phyloP scores from a whole-genome alignment of 2,113 vertebrate species.

The Thryonomys swinderianus region DNA sequence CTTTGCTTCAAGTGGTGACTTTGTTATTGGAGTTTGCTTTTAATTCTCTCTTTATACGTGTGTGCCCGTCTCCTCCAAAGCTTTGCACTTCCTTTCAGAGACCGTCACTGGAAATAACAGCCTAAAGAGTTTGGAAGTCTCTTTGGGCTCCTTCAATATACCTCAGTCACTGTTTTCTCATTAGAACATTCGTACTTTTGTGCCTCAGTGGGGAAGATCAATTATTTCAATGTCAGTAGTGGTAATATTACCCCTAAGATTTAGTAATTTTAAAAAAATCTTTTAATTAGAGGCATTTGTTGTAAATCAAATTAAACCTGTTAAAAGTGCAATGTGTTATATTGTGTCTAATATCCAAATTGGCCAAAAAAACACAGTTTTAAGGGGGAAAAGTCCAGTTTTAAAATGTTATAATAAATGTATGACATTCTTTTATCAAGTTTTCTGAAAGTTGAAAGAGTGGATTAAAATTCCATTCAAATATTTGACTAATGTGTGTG shows the following conservation, averaged over 20 bases:
- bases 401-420: slow-evolving; percentile 37
- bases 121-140: slow-evolving; percentile 83
- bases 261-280: slow-evolving; percentile 76
- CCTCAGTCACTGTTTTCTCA: slow-evolving; percentile 83
- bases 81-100: slow-evolving; percentile 55
- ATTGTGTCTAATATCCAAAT: slow-evolving; percentile 24
- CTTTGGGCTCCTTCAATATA: slow-evolving; percentile 82
- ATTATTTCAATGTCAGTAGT: slow-evolving; percentile 82
- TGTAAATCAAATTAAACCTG: slow-evolving; percentile 73
- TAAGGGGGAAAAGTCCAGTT: not conserved
- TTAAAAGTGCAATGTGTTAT: slow-evolving; percentile 56
- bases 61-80: not conserved
- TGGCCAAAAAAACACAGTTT: slow-evolving; percentile 31
- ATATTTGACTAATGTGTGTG: not conserved
- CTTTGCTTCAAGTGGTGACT: slow-evolving; percentile 82
- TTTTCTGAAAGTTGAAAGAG: slow-evolving; percentile 33
- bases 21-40: slow-evolving; percentile 85
- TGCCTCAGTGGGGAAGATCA: slow-evolving; percentile 80
- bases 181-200: slow-evolving; percentile 74
- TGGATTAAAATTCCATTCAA: not conserved
- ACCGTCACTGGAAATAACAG: slow-evolving; percentile 77
- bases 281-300: slow-evolving; percentile 79
- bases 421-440: not conserved
- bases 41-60: slow-evolving; percentile 60
- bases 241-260: slow-evolving; percentile 81